Percentiles rank a stretch among this genome's conserved stretches.
Evolutionary conservation across 2,113 vertebrate species (phyloP).

Genomic region (Fukomys damarensis): DNA sequence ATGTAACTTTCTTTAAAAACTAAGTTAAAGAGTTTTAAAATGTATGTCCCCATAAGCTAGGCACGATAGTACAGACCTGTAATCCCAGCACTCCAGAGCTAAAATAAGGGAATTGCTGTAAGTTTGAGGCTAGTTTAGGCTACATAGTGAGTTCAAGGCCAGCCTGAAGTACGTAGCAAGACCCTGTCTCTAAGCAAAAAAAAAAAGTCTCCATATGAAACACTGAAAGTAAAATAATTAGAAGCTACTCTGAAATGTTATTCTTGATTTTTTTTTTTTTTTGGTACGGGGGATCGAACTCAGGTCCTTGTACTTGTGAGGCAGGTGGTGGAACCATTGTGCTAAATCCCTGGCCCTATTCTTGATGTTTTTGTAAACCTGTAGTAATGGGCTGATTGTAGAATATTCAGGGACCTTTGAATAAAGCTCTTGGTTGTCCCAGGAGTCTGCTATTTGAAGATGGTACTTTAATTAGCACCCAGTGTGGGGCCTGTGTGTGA

Average conservation of each 20-base stretch:
- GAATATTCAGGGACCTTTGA: neutral
- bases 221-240: neutral
- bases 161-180: too few relatives aligned
- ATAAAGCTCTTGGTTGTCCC: neutral
- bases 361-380: neutral
- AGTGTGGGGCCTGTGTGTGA: conserved; percentile 50
- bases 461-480: conserved; percentile 65
- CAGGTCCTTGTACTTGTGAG: too few relatives aligned
- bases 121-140: too few relatives aligned
- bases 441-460: neutral
- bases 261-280: neutral
- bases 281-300: too few relatives aligned
- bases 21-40: neutral
- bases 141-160: too few relatives aligned
- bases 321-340: too few relatives aligned
- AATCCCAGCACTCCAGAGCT: too few relatives aligned
- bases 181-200: neutral
- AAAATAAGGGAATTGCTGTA: too few relatives aligned
- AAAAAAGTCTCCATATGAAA: neutral
- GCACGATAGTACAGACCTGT: too few relatives aligned
- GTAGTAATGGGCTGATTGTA: neutral
- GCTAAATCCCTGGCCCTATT: too few relatives aligned
- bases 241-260: neutral
- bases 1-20: neutral
- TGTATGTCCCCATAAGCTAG: too few relatives aligned